Conservation (phyloP, 2,888 invertebrate species). For the Acanthosepion pharaonis region DNA sequence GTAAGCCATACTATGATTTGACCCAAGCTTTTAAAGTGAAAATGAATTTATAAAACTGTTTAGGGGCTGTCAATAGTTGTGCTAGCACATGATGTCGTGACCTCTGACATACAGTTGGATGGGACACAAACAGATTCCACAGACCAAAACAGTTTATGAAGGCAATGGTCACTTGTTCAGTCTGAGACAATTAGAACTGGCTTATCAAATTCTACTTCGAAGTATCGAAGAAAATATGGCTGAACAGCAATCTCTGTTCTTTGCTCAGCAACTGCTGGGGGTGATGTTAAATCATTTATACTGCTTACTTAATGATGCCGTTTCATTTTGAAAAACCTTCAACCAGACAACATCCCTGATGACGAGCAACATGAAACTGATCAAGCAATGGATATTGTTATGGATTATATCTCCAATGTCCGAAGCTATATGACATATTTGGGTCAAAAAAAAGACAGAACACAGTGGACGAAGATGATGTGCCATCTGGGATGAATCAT, state of each 20-base stretch:
- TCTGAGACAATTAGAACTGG: constrained; percentile 57
- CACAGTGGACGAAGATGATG: neutral
- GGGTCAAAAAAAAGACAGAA: constrained; percentile 48
- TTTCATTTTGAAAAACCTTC: constrained; percentile 47
- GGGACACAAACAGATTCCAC: constrained; percentile 47
- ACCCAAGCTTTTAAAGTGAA: no score
- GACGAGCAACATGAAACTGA: constrained; percentile 50
- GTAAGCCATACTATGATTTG: no score
- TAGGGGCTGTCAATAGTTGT: no score
- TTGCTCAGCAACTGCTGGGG: constrained; percentile 65
- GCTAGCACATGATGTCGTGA: no score
- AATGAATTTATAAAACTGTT: no score
- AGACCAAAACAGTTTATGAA: neutral
- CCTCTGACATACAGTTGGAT: constrained; percentile 47
- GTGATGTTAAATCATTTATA: constrained; percentile 65
- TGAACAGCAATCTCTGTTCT: constrained; percentile 62
- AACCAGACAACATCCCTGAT: neutral
- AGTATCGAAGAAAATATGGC: constrained; percentile 59
- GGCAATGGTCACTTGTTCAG: constrained; percentile 14
- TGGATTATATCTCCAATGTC: constrained; percentile 58
- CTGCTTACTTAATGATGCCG: constrained; percentile 60
- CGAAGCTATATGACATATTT: constrained; percentile 54
- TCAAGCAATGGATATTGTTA: constrained; percentile 49
- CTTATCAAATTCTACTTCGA: constrained; percentile 60
- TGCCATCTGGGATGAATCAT: constrained; percentile 42